phyloP scores from a whole-genome alignment of 2,888 invertebrate genomes.

The Catocala sponsa region DNA sequence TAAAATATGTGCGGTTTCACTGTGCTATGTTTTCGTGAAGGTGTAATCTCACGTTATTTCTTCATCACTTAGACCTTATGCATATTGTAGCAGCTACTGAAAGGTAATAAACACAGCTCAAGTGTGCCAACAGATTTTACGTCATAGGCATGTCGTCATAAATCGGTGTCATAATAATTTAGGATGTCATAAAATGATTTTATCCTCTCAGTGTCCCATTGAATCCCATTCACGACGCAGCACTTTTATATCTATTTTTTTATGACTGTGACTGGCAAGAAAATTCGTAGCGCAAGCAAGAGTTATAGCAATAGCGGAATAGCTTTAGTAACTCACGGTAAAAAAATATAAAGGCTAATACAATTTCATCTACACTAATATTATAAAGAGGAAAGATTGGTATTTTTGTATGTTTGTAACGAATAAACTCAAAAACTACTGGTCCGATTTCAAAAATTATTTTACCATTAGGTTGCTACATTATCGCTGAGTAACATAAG shows the following conservation, averaged over 20 bases:
- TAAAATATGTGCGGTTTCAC: background rate
- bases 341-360: constrained; percentile 1
- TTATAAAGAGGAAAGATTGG: too few relatives aligned
- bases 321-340: background rate
- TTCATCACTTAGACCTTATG: constrained; percentile 17
- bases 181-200: constrained; percentile 57
- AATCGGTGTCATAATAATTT: constrained; percentile 52
- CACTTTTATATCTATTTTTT: constrained; percentile 66
- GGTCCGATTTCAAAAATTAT: too few relatives aligned
- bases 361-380: too few relatives aligned
- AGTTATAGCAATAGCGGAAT: background rate
- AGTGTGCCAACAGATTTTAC: constrained; percentile 25
- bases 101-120: constrained; percentile 23
- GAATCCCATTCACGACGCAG: constrained; percentile 52
- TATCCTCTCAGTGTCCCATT: constrained; percentile 51
- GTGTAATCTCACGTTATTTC: constrained; percentile 6
- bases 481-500: too few relatives aligned
- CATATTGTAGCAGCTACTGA: constrained; percentile 24
- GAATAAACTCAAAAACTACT: too few relatives aligned
- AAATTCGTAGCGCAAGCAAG: constrained; percentile 16
- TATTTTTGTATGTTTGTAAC: too few relatives aligned
- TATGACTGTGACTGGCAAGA: constrained; percentile 56
- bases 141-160: constrained; percentile 42
- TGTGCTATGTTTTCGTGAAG: background rate
- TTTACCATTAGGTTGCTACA: too few relatives aligned